These are phyloP conservation scores for Panulirus ornatus DNA, from an alignment of 1,140 invertebrate genomes.

Conservation along the genomic window DNA sequence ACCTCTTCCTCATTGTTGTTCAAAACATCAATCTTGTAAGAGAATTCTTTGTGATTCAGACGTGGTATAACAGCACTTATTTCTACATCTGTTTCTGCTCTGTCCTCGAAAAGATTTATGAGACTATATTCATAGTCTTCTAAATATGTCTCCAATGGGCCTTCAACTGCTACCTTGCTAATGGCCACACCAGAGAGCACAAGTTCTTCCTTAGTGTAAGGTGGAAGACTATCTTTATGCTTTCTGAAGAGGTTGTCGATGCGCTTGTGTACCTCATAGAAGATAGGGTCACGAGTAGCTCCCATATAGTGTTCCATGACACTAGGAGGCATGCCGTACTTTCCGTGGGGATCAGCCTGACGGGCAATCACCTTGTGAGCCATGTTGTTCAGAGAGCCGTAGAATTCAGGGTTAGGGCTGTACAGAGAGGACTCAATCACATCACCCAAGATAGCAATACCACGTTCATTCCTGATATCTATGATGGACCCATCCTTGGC, in stretches of 20 bases:
- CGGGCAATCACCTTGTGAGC: slow-evolving; percentile 15
- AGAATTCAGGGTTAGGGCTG: slow-evolving; percentile 45
- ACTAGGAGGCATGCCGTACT: slow-evolving; percentile 17
- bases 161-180: slow-evolving; percentile 1
- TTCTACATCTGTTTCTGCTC: background rate
- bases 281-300: slow-evolving; percentile 4
- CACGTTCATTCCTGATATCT: slow-evolving; percentile 27
- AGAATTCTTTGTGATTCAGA: slow-evolving; percentile 39
- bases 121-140: slow-evolving; percentile 61
- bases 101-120: slow-evolving; percentile 49
- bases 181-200: slow-evolving; percentile 29
- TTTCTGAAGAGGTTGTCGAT: slow-evolving; percentile 51
- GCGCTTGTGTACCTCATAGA: slow-evolving; percentile 31
- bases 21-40: slow-evolving; percentile 4
- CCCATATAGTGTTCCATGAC: slow-evolving; percentile 13
- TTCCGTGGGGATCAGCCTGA: slow-evolving; percentile 35
- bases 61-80: slow-evolving; percentile 2
- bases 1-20: slow-evolving; percentile 6
- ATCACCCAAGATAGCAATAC: slow-evolving; percentile 27
- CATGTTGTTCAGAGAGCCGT: slow-evolving; percentile 12
- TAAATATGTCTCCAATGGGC: slow-evolving; percentile 28
- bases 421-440: slow-evolving; percentile 32
- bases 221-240: slow-evolving; percentile 38
- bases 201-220: slow-evolving; percentile 41
- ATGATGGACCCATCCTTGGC: background rate